A percentile compares a stretch with the other conserved stretches of the same genome.
These are phyloP conservation scores for Microcebus griseorufus DNA, from an alignment of 2,113 vertebrate genomes.

Conservation along the genomic window DNA sequence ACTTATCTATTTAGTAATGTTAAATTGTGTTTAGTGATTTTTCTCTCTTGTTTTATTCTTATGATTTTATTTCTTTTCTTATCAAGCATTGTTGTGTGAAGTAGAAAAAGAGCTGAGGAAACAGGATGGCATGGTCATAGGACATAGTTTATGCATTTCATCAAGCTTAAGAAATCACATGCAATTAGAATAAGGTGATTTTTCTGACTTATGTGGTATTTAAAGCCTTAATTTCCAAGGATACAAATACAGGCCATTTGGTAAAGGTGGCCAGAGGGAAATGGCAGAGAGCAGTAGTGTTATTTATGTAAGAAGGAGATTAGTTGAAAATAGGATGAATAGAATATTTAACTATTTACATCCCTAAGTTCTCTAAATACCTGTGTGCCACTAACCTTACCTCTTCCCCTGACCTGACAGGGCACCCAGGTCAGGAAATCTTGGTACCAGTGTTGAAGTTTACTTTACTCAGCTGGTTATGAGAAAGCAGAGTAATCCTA, in stretches of 20 bases:
- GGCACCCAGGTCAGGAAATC: neutral
- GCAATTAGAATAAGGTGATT: neutral
- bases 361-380: neutral
- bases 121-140: neutral
- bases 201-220: neutral
- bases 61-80: neutral
- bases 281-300: neutral
- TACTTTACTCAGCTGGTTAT: neutral
- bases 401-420: neutral
- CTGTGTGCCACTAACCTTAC: neutral
- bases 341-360: neutral
- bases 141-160: neutral
- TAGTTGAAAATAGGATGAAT: neutral
- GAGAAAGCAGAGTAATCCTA: neutral
- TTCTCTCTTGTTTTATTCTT: neutral
- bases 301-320: neutral
- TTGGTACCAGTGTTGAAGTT: neutral
- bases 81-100: neutral
- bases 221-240: neutral
- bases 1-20: neutral
- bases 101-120: neutral
- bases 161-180: neutral
- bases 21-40: conserved; percentile 13
- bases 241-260: neutral
- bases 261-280: neutral